Conservation (phyloP, 2,113 vertebrate species). For the Psophia crepitans region DNA sequence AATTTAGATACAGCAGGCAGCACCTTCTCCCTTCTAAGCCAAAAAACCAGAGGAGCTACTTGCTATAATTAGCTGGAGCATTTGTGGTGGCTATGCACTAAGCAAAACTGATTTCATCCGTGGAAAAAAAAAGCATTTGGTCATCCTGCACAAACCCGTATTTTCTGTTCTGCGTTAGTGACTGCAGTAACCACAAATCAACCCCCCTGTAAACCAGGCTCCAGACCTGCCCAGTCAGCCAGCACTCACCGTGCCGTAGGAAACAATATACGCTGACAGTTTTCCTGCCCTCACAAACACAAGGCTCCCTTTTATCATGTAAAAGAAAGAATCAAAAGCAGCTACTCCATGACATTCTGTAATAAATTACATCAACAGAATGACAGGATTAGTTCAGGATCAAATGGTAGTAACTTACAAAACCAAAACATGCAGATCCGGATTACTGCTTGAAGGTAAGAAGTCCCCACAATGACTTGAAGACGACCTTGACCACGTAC, state of each 20-base stretch:
- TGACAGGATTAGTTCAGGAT: neutral
- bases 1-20: neutral
- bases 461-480: neutral
- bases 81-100: neutral
- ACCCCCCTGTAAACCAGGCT: neutral
- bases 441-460: neutral
- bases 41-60: neutral
- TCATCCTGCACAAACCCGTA: neutral
- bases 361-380: neutral
- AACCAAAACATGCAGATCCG: neutral
- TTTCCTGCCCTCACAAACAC: neutral
- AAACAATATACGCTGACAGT: neutral
- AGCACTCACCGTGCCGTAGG: neutral
- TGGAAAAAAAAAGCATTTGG: conserved; percentile 15
- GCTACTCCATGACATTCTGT: neutral
- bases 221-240: too few relatives aligned
- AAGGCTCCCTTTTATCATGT: neutral
- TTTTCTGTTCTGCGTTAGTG: neutral
- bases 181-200: neutral
- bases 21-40: conserved; percentile 2
- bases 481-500: neutral
- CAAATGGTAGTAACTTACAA: neutral
- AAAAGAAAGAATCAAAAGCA: neutral
- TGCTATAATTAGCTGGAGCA: conserved; percentile 10
- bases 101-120: neutral